A percentile compares a stretch with the other conserved stretches of the same genome.
Conservation (phyloP, 2,888 invertebrate species). For the Archaeoteleia sp. region DNA sequence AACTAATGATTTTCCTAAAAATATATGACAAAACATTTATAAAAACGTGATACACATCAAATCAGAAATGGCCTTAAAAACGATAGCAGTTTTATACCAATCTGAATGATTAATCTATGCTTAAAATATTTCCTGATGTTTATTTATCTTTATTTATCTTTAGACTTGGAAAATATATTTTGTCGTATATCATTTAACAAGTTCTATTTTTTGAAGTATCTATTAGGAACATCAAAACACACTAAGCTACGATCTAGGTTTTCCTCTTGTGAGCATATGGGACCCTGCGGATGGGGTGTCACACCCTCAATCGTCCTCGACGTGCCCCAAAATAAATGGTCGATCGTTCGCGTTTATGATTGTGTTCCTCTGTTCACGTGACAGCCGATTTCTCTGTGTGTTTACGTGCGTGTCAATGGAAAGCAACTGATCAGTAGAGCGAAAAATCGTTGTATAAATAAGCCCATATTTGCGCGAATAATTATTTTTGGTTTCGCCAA, state of each 20-base stretch:
- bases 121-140: too few relatives aligned
- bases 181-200: constrained; percentile 7
- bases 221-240: constrained; percentile 74
- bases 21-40: too few relatives aligned
- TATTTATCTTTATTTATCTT: too few relatives aligned
- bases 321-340: constrained; percentile 72
- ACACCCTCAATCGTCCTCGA: constrained; percentile 64
- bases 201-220: constrained; percentile 58
- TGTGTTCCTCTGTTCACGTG: constrained; percentile 56
- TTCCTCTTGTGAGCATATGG: constrained; percentile 70
- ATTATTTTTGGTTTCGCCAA: constrained; percentile 69
- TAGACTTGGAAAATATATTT: background rate
- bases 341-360: constrained; percentile 60
- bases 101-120: too few relatives aligned
- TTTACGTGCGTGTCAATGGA: constrained; percentile 51
- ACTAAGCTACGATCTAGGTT: constrained; percentile 60
- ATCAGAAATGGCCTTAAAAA: too few relatives aligned
- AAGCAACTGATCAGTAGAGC: constrained; percentile 65
- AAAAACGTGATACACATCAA: too few relatives aligned
- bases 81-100: too few relatives aligned
- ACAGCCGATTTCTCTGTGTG: constrained; percentile 35
- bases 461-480: constrained; percentile 68
- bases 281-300: constrained; percentile 64
- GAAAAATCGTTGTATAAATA: constrained; percentile 71
- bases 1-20: too few relatives aligned